These are phyloP conservation scores for Cephus pygmeus DNA, from an alignment of 2,888 invertebrate species.

Conservation along the genomic window DNA sequence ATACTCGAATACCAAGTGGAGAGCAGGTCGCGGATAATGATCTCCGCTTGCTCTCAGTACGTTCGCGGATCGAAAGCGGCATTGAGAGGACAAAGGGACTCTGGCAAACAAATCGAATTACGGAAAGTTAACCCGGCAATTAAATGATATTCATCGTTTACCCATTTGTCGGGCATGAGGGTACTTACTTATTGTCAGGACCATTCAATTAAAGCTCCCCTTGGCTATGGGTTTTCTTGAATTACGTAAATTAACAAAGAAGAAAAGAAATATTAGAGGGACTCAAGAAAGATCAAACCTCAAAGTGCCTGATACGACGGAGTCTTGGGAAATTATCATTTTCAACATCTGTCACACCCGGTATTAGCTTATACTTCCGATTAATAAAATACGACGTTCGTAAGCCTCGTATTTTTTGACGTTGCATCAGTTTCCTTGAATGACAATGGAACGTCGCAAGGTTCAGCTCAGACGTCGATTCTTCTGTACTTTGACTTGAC, in stretches of 20 bases:
- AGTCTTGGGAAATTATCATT: too few species aligned
- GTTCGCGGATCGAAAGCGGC: not conserved
- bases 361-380: not conserved
- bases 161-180: not conserved
- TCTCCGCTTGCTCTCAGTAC: not conserved
- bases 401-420: too few species aligned
- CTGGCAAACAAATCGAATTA: conserved; percentile 33
- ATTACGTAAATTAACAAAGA: not conserved
- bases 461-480: too few species aligned
- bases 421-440: too few species aligned
- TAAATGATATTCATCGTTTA: conserved; percentile 37
- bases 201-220: not conserved
- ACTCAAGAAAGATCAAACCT: not conserved
- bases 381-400: not conserved
- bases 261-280: not conserved
- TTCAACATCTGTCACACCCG: too few species aligned
- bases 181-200: not conserved
- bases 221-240: not conserved
- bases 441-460: too few species aligned
- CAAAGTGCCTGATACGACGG: not conserved
- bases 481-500: too few species aligned
- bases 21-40: conserved; percentile 16
- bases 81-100: not conserved
- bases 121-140: conserved; percentile 38
- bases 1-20: conserved; percentile 26